These are phyloP conservation scores for Nebria salina DNA, from an alignment of 2,888 invertebrate species.

Conservation along the genomic window DNA sequence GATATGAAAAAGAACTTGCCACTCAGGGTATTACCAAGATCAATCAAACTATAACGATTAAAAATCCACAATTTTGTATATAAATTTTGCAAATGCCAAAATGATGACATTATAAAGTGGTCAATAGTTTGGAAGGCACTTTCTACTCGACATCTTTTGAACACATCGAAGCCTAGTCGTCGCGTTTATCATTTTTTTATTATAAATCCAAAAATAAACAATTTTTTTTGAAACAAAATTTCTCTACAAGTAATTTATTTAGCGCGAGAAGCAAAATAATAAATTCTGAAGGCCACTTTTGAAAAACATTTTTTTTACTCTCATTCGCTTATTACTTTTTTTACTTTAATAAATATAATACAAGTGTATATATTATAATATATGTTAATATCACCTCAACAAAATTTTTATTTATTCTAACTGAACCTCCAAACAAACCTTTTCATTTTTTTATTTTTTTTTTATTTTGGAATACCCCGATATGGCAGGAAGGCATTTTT, in stretches of 20 bases:
- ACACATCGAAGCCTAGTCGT: conserved; percentile 78
- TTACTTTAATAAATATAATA: conserved; percentile 48
- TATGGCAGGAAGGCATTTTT: conserved; percentile 72
- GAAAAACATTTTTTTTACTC: conserved; percentile 57
- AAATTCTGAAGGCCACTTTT: conserved; percentile 63
- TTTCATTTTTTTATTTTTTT: conserved; percentile 55
- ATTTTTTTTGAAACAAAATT: conserved; percentile 21
- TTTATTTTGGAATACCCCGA: conserved; percentile 69
- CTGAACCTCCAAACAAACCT: conserved; percentile 60
- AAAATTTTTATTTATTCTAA: conserved; percentile 53
- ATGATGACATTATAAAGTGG: conserved; percentile 64
- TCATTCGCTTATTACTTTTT: conserved; percentile 24
- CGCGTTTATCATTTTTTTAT: conserved; percentile 23
- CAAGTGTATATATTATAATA: conserved; percentile 54
- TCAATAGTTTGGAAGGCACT: conserved; percentile 84
- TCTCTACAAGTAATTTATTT: conserved; percentile 2
- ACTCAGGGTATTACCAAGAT: conserved; percentile 79
- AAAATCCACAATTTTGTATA: conserved; percentile 59
- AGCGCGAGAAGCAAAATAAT: conserved; percentile 51
- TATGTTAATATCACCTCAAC: conserved; percentile 59
- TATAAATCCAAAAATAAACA: conserved; percentile 50
- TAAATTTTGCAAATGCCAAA: conserved; percentile 59
- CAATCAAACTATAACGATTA: conserved; percentile 62
- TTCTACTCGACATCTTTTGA: conserved; percentile 79
- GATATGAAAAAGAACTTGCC: conserved; percentile 70